These are phyloP conservation scores for Coleophora flavipennella DNA, from an alignment of 2,888 invertebrate genomes.

Conservation along the genomic window DNA sequence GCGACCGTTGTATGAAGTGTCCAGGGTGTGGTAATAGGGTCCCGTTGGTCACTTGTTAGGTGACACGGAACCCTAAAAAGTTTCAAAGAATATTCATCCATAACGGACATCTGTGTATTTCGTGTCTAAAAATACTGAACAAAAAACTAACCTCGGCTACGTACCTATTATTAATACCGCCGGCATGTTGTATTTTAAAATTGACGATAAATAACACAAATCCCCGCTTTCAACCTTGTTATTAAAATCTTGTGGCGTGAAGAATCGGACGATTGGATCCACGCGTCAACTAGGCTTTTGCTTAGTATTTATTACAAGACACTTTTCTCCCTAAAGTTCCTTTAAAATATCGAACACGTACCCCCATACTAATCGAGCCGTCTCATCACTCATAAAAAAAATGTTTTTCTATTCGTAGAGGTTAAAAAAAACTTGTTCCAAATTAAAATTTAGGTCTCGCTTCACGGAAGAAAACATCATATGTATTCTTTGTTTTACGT, in stretches of 20 bases:
- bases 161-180: neutral
- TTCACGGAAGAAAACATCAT: constrained; percentile 26
- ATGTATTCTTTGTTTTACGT: too few relatives aligned
- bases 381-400: constrained; percentile 71
- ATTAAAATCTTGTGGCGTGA: constrained; percentile 36
- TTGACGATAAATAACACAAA: constrained; percentile 31
- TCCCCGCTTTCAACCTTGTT: constrained; percentile 26
- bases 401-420: constrained; percentile 53
- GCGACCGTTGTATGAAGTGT: too few relatives aligned
- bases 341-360: constrained; percentile 66
- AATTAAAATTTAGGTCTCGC: constrained; percentile 72
- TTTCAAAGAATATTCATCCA: constrained; percentile 47
- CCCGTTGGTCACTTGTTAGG: too few relatives aligned
- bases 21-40: too few relatives aligned
- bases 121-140: too few relatives aligned
- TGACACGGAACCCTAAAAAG: too few relatives aligned
- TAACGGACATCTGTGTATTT: constrained; percentile 48
- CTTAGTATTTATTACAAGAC: constrained; percentile 51
- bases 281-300: constrained; percentile 55
- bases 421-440: constrained; percentile 66
- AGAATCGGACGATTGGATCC: constrained; percentile 60
- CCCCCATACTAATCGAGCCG: constrained; percentile 61
- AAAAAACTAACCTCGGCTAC: too few relatives aligned
- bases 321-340: constrained; percentile 50
- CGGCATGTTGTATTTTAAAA: constrained; percentile 5